Conservation (phyloP, 2,888 invertebrate species). For the Lydus trimaculatus region DNA sequence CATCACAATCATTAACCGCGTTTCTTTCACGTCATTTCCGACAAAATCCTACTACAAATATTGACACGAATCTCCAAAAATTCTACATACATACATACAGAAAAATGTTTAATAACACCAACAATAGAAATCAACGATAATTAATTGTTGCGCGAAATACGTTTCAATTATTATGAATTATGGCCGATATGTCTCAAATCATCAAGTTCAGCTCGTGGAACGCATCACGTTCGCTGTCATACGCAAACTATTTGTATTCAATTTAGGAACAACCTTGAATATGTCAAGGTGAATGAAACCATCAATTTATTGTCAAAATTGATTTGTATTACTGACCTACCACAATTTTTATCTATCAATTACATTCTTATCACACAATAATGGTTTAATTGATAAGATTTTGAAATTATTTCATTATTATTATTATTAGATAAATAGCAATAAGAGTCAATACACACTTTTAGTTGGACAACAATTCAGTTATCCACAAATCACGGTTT, state of each 20-base stretch:
- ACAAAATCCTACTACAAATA: slow-evolving; percentile 21
- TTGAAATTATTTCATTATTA: no score
- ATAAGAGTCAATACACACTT: no score
- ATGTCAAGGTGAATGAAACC: slow-evolving; percentile 28
- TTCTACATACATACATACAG: background rate
- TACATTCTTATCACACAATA: background rate
- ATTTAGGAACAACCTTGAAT: slow-evolving; percentile 26
- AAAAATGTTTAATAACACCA: background rate
- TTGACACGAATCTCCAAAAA: slow-evolving; percentile 14
- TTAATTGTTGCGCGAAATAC: background rate
- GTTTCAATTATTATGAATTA: background rate
- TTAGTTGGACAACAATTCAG: no score
- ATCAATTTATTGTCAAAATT: slow-evolving; percentile 23
- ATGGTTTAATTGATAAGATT: background rate
- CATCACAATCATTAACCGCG: slow-evolving; percentile 2
- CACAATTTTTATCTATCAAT: slow-evolving; percentile 12
- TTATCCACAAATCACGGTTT: no score
- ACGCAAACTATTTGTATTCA: slow-evolving; percentile 14
- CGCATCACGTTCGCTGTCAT: background rate
- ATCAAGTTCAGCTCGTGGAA: slow-evolving; percentile 1
- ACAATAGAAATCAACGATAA: background rate
- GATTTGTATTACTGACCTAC: slow-evolving; percentile 19
- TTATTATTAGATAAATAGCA: no score
- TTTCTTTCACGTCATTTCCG: slow-evolving; percentile 23
- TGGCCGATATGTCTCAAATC: background rate